Conservation (phyloP, 2,888 invertebrate species). For the Philonicus albiceps region DNA sequence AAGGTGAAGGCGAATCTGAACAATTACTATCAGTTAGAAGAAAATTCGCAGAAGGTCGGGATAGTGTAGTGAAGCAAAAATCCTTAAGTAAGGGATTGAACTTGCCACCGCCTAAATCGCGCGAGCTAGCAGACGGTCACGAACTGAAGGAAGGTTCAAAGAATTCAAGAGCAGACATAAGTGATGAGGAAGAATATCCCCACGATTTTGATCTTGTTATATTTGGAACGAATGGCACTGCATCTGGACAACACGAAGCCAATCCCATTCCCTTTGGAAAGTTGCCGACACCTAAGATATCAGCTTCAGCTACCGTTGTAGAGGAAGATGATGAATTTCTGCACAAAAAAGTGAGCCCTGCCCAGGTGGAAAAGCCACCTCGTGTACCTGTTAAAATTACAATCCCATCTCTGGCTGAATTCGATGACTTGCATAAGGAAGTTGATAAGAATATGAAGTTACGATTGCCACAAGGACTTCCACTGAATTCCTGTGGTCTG, state of each 20-base stretch:
- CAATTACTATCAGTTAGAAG: slow-evolving; percentile 48
- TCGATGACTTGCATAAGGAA: slow-evolving; percentile 55
- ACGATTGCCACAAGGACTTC: slow-evolving; percentile 42
- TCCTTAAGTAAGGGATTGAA: slow-evolving; percentile 50
- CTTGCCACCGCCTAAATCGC: neutral
- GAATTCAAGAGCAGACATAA: slow-evolving; percentile 56
- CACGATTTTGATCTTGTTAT: neutral
- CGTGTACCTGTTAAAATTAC: slow-evolving; percentile 69
- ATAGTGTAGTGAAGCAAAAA: neutral
- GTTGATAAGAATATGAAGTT: neutral
- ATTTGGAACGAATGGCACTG: slow-evolving; percentile 40
- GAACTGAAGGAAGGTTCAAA: slow-evolving; percentile 49
- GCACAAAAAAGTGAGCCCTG: slow-evolving; percentile 66
- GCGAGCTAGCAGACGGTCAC: neutral
- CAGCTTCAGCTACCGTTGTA: slow-evolving; percentile 48
- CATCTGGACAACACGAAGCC: neutral
- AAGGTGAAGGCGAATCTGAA: slow-evolving; percentile 54
- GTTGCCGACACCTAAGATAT: slow-evolving; percentile 57
- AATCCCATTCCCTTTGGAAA: slow-evolving; percentile 53
- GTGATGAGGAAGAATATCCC: slow-evolving; percentile 54
- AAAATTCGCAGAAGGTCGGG: neutral
- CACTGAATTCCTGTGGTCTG: slow-evolving; percentile 64
- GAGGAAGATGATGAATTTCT: slow-evolving; percentile 73
- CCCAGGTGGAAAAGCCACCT: slow-evolving; percentile 53
- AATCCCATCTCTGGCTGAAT: slow-evolving; percentile 72